Evolutionary conservation across 2,888 invertebrate genomes (phyloP).

Genomic region (Zeuzera pyrina): DNA sequence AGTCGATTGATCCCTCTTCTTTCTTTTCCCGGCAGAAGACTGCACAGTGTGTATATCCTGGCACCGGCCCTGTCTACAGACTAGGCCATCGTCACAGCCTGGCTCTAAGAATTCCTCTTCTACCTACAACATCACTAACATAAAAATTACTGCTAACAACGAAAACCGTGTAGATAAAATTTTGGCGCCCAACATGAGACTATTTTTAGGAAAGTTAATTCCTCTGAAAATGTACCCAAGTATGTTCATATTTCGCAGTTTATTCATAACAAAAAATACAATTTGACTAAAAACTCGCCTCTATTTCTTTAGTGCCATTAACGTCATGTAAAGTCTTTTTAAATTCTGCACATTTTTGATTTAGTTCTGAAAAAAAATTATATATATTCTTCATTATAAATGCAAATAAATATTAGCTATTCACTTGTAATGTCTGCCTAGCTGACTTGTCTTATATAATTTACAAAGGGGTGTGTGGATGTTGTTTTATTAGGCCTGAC

Average conservation of each 20-base stretch:
- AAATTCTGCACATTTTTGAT: constrained; percentile 59
- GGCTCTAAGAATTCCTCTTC: constrained; percentile 63
- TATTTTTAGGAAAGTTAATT: too few relatives aligned
- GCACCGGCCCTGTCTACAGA: constrained; percentile 52
- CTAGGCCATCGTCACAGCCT: constrained; percentile 61
- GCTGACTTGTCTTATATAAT: too few relatives aligned
- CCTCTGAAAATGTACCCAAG: not conserved
- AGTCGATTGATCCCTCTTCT: constrained; percentile 39
- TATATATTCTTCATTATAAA: too few relatives aligned
- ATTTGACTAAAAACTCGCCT: constrained; percentile 33
- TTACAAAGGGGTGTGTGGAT: too few relatives aligned
- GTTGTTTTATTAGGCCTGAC: too few relatives aligned
- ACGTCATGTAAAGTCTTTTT: constrained; percentile 42
- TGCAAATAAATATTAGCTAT: too few relatives aligned
- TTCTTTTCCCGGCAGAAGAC: constrained; percentile 19
- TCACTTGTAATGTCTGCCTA: too few relatives aligned
- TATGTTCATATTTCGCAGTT: too few relatives aligned
- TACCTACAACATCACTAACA: constrained; percentile 35
- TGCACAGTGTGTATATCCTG: constrained; percentile 54
- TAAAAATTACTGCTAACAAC: too few relatives aligned
- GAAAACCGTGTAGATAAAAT: too few relatives aligned
- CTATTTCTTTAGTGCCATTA: constrained; percentile 47
- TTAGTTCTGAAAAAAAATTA: constrained; percentile 38
- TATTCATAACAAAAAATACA: not conserved
- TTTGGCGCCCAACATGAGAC: too few relatives aligned